Percentiles rank a stretch among this genome's conserved stretches.
Evolutionary conservation across 2,888 invertebrate species (phyloP).

Genomic region (Smittia sp.): DNA sequence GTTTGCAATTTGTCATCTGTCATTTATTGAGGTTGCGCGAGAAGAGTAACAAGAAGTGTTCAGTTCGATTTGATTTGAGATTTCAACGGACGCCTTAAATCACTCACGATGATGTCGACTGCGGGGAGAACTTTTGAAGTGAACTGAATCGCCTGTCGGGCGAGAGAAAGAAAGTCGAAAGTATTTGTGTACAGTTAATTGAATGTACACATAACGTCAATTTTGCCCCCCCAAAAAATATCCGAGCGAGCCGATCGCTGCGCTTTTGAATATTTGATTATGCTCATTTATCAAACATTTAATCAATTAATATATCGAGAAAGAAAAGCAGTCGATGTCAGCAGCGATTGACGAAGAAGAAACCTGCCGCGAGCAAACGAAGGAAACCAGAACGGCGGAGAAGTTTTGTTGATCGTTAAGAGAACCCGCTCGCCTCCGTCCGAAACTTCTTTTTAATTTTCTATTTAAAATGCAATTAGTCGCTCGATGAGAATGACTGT

Average conservation of each 20-base stretch:
- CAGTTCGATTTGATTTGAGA: neutral
- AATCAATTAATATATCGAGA: slow-evolving; percentile 8
- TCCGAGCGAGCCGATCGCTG: neutral
- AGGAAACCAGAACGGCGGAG: neutral
- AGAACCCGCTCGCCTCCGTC: neutral
- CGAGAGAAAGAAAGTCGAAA: neutral
- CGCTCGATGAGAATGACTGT: neutral
- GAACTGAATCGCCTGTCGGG: neutral
- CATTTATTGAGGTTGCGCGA: neutral
- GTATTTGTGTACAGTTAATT: neutral
- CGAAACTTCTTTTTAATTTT: neutral
- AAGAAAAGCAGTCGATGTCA: neutral
- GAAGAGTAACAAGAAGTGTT: neutral
- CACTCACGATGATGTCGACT: slow-evolving; percentile 1
- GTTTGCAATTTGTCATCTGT: slow-evolving; percentile 4
- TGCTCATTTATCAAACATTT: slow-evolving; percentile 5
- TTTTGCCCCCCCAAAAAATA: too few relatives aligned
- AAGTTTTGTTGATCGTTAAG: too few relatives aligned
- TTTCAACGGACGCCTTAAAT: neutral
- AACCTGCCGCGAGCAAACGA: neutral
- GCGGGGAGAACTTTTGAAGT: neutral
- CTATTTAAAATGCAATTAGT: slow-evolving; percentile 22
- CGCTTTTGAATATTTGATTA: neutral
- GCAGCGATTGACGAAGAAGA: neutral
- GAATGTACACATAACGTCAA: slow-evolving; percentile 6